phyloP scores from a whole-genome alignment of 2,888 invertebrate genomes.

The Psylliodes chrysocephalus region DNA sequence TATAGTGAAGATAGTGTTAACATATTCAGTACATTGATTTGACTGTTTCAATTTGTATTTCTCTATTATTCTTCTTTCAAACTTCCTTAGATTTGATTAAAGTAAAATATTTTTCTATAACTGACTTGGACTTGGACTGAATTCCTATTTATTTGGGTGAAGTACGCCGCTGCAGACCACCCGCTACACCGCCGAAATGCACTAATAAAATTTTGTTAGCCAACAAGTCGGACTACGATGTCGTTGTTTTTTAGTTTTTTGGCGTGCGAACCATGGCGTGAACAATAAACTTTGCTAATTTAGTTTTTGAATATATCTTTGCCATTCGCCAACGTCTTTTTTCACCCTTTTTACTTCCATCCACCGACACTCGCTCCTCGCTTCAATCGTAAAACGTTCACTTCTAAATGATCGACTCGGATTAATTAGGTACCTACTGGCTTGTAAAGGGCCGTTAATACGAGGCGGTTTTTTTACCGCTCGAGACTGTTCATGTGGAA shows the following conservation, averaged over 20 bases:
- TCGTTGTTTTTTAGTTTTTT: conserved; percentile 35
- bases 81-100: too few relatives aligned
- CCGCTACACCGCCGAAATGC: conserved; percentile 42
- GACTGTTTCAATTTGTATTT: too few relatives aligned
- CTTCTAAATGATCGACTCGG: not conserved
- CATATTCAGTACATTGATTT: too few relatives aligned
- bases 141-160: too few relatives aligned
- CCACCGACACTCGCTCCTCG: not conserved
- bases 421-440: not conserved
- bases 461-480: too few relatives aligned
- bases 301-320: conserved; percentile 34
- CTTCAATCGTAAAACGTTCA: not conserved
- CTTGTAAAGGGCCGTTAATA: not conserved
- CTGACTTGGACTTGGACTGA: too few relatives aligned
- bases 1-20: too few relatives aligned
- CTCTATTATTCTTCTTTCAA: too few relatives aligned
- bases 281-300: conserved; percentile 44
- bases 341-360: too few relatives aligned
- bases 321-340: conserved; percentile 5
- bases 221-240: conserved; percentile 36
- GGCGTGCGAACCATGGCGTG: conserved; percentile 37
- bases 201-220: conserved; percentile 46
- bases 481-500: too few relatives aligned
- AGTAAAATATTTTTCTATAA: too few relatives aligned
- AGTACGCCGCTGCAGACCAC: conserved; percentile 40